Base-by-base conservation (phyloP, 2,113 vertebrate species). In the Grammomys surdaster region DNA sequence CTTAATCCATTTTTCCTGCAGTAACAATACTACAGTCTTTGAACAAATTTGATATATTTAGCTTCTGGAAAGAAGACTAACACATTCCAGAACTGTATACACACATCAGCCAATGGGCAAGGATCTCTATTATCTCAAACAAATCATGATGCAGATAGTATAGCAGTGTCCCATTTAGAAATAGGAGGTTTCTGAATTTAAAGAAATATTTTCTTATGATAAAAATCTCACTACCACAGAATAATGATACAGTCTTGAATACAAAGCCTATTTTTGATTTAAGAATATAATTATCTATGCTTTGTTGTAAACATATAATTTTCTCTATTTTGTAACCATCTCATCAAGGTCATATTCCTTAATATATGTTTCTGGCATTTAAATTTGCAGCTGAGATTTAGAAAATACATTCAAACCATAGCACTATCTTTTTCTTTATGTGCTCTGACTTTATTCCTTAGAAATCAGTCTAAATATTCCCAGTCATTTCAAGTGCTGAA, bases 31-130 rank as follows among this genome's bases (percentile, higher is more conserved):
- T 19, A 13, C 19, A 48, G 19, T 26, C 36, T 84, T 73, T n/a
- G 9, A n/a, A 28, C 5, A 8, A 63, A 48, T 43, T 6, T 26
- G 5, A n/a, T 13, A 48, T 13, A 43, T 63, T 51, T 63, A 48
- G 4, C 5, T 51, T 36, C 9, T 63, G 16, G 26, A 81, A 51
- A 33, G 10, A n/a, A 43, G 3, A 20, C 5, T 72, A 28, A 43
- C 24, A 60, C 31, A 43, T 46, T 28, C 67, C 12, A 46, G 28
- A 70, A 54, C 11, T 82, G 1, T 11, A 24, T 19, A 43, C 5
- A 16, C 8, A 3, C 33, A n/a, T 58, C 9, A 46, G 11, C 12
- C 1, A 70, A 1, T 14, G 3, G 24, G 12, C n/a, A 4, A 65
- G 16, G 5, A 7, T 67, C 16, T 67, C 17, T 86, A 24, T 17